Evolutionary conservation across 2,888 invertebrate genomes (phyloP), one percentile per base, ranked within the genome.

Genomic region (Beris chalybata): DNA sequence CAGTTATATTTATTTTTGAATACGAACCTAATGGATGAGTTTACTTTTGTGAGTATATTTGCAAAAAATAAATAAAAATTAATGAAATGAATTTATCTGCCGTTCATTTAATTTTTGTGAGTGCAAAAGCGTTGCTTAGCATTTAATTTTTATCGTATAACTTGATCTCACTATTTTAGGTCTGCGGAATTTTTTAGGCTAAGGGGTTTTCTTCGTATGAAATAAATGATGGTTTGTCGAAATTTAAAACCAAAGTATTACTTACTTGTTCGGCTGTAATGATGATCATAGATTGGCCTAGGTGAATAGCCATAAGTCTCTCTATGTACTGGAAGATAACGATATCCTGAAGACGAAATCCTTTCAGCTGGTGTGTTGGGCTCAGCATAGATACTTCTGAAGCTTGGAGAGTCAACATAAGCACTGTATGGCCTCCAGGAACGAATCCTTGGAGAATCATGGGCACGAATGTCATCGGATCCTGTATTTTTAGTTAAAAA

Each of bases 231-330:
- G 7, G 38, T 38, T 38, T 56, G 44, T 38, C 44, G 7, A 65
- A 61, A 38, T 12, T 30, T 32, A 12, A 50, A 38, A 22, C 15
- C n/a, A n/a, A 5, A 22, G 31, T 32, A 29, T 78, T 83, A 90
- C 92, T 89, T 86, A 93, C 93, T 89, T 86, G 92, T 90, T 87
- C 91, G 87, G 79, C 87, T 85, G 85, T 91, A 92, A 85, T 92
- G 90, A 85, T 91, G 92, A 77, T 92, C 88, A 81, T 91, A 92
- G 85, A 93, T 90, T 79, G 90, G 84, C 82, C 93, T 88, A 74
- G 93, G 93, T 74, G 92, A 91, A 83, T 93, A 93, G 72, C 93
- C 93, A 83, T 93, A 93, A 77, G 88, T 89, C 80, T 93, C 93
- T 78, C 93, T 89, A 83, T 93, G 93, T 75, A 94, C 90, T 74